These are phyloP conservation scores for Ophraella communa DNA, from an alignment of 2,888 invertebrate genomes.

Conservation along the genomic window DNA sequence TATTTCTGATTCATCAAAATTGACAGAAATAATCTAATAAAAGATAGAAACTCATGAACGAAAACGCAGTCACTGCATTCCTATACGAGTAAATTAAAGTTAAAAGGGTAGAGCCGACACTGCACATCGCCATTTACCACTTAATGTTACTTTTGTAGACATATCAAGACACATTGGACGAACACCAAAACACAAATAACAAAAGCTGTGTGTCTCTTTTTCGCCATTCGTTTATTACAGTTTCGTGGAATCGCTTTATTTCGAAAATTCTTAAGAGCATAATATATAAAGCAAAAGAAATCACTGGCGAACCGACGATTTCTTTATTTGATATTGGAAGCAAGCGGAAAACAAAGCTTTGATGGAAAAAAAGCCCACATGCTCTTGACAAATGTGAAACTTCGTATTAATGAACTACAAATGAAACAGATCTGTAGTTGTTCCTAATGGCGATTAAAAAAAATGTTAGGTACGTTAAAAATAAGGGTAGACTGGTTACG, in stretches of 20 bases:
- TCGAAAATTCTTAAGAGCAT: constrained; percentile 12
- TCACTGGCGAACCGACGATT: neutral
- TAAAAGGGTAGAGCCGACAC: neutral
- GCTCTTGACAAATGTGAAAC: neutral
- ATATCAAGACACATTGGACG: neutral
- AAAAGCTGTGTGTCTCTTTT: constrained; percentile 7
- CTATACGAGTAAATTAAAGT: too few species aligned
- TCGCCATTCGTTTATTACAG: neutral
- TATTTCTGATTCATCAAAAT: too few species aligned
- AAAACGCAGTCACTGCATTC: too few species aligned
- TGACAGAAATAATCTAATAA: too few species aligned
- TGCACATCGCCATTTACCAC: neutral
- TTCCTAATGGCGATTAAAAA: neutral
- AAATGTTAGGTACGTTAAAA: too few species aligned
- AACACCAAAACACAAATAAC: constrained; percentile 17
- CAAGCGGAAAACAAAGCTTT: neutral
- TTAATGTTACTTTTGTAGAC: neutral
- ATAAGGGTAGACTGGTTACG: too few species aligned
- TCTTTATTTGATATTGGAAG: neutral
- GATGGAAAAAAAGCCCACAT: neutral
- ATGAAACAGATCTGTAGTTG: neutral
- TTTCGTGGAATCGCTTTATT: constrained; percentile 10
- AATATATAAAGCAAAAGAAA: neutral
- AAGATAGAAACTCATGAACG: too few species aligned
- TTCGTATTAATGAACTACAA: neutral